A percentile compares a stretch with the other conserved stretches of the same genome.
Conservation (phyloP, 2,888 invertebrate genomes). For the Microplitis deprimator region DNA sequence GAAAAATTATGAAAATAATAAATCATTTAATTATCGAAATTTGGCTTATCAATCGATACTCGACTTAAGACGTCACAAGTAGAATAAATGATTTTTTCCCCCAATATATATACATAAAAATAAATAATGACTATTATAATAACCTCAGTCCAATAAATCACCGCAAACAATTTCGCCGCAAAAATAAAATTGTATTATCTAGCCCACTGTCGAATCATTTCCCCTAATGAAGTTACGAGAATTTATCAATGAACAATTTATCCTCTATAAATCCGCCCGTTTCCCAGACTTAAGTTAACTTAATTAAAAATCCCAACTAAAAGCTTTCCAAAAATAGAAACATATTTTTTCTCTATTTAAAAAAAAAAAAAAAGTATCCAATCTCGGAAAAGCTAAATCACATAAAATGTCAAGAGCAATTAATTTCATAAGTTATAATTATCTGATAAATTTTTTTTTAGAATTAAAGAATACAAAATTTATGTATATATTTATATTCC, state of each 20-base stretch:
- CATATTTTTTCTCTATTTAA: background rate
- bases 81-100: background rate
- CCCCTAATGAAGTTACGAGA: background rate
- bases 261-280: background rate
- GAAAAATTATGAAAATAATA: background rate
- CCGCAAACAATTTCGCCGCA: background rate
- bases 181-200: background rate
- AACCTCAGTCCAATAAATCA: background rate
- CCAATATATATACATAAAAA: background rate
- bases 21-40: background rate
- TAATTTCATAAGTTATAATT: background rate
- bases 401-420: background rate
- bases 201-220: background rate
- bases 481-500: background rate
- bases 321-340: background rate
- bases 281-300: background rate
- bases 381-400: background rate
- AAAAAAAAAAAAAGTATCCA: background rate
- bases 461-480: background rate
- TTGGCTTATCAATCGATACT: background rate
- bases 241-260: background rate
- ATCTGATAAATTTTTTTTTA: background rate
- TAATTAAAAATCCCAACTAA: background rate
- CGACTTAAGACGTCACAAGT: background rate
- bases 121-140: background rate